phyloP scores from a whole-genome alignment of 1,140 invertebrate species.

The Apis dorsata region DNA sequence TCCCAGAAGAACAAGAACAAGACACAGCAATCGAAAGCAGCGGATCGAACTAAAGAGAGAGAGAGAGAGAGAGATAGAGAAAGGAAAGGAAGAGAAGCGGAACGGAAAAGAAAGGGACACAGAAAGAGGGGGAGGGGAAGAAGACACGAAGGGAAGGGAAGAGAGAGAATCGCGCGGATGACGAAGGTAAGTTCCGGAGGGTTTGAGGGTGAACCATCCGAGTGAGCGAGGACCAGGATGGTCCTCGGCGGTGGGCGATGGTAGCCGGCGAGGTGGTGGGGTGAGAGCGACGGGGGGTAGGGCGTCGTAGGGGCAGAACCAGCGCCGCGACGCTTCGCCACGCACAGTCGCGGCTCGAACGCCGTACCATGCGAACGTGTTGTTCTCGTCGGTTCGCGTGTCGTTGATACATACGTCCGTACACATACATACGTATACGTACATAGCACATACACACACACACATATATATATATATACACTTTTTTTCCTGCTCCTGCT shows the following conservation, averaged over 20 bases:
- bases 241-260: slow-evolving; percentile 50
- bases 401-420: neutral
- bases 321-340: slow-evolving; percentile 75
- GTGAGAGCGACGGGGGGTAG: slow-evolving; percentile 69
- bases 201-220: slow-evolving; percentile 62
- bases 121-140: neutral
- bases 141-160: neutral
- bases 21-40: no score
- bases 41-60: no score
- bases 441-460: no score
- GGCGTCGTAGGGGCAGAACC: slow-evolving; percentile 76
- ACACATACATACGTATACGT: no score
- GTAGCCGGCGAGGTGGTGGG: slow-evolving; percentile 53
- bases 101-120: neutral
- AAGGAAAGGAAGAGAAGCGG: slow-evolving; percentile 1
- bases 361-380: slow-evolving; percentile 74
- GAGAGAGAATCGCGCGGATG: slow-evolving; percentile 34
- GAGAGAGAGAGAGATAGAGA: neutral
- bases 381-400: slow-evolving; percentile 48
- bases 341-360: slow-evolving; percentile 78
- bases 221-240: slow-evolving; percentile 55
- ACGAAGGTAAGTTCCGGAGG: slow-evolving; percentile 55
- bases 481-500: no score
- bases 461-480: no score
- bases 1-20: no score